phyloP scores from a whole-genome alignment of 2,113 vertebrate genomes.

The Poeciliopsis occidentalis region DNA sequence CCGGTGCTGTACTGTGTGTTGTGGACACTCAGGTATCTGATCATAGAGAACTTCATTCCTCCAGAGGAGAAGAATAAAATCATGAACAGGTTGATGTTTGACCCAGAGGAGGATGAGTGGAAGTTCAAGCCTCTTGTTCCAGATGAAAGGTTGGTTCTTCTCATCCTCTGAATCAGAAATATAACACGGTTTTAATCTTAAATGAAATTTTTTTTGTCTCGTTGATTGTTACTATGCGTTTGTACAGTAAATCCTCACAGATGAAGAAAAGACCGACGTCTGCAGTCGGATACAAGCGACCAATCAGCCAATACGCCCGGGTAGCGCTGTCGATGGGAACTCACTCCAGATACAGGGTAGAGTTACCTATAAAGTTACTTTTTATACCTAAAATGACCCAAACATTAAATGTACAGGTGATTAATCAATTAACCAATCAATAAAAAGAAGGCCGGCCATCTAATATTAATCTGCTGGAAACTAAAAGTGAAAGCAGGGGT shows the following conservation, averaged over 20 bases:
- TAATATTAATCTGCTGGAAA: neutral
- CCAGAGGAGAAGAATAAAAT: conserved; percentile 99
- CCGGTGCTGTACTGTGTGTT: neutral
- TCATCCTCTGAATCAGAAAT: neutral
- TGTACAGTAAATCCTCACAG: conserved; percentile 81
- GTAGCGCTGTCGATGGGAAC: conserved; percentile 93
- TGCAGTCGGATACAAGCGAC: conserved; percentile 95
- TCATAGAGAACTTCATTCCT: conserved; percentile 99
- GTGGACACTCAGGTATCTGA: conserved; percentile 86
- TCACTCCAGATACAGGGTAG: conserved; percentile 91
- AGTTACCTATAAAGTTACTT: conserved; percentile 26
- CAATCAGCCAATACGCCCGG: conserved; percentile 94
- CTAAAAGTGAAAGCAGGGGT: neutral
- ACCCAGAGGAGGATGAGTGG: conserved; percentile 96
- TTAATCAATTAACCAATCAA: too few relatives aligned
- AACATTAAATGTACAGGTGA: too few relatives aligned
- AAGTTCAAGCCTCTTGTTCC: conserved; percentile 93
- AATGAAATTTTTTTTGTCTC: neutral
- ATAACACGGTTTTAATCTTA: neutral
- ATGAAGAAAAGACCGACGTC: conserved; percentile 93
- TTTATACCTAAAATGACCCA: too few relatives aligned
- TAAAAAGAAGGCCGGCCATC: too few relatives aligned
- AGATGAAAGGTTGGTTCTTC: conserved; percentile 81
- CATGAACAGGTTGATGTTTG: conserved; percentile 94
- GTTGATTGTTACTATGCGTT: conserved; percentile 5